Conservation (phyloP, 2,797 vertebrate genomes). For the Ataeniobius toweri region DNA sequence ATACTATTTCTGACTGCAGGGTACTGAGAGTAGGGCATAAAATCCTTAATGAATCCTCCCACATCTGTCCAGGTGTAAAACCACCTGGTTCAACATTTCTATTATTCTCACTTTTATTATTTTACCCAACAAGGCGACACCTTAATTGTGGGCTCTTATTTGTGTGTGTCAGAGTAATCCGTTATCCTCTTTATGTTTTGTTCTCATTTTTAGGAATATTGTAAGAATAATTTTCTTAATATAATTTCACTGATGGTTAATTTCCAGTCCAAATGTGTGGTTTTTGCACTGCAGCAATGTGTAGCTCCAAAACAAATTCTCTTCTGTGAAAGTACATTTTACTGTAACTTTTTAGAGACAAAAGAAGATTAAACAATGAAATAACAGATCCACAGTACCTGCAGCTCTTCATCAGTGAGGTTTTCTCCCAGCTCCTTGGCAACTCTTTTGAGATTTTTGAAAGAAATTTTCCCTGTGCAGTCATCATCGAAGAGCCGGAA, state of each 20-base stretch:
- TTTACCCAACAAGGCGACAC: background rate
- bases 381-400: conserved; percentile 74
- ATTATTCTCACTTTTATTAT: background rate
- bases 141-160: background rate
- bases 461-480: conserved; percentile 91
- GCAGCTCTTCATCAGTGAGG: conserved; percentile 91
- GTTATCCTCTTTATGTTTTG: background rate
- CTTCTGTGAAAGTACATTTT: background rate
- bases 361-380: background rate
- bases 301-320: background rate
- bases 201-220: background rate
- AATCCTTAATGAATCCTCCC: background rate
- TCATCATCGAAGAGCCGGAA: conserved; percentile 95
- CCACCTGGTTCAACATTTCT: background rate
- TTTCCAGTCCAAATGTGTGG: background rate
- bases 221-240: background rate
- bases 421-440: conserved; percentile 94
- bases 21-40: background rate
- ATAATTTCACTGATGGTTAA: background rate
- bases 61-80: background rate
- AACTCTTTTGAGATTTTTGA: conserved; percentile 92
- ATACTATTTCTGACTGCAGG: background rate
- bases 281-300: background rate
- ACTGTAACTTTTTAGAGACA: background rate
- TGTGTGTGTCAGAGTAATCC: background rate